Conservation (phyloP, 2,797 vertebrate species). For the Zalophus californianus region DNA sequence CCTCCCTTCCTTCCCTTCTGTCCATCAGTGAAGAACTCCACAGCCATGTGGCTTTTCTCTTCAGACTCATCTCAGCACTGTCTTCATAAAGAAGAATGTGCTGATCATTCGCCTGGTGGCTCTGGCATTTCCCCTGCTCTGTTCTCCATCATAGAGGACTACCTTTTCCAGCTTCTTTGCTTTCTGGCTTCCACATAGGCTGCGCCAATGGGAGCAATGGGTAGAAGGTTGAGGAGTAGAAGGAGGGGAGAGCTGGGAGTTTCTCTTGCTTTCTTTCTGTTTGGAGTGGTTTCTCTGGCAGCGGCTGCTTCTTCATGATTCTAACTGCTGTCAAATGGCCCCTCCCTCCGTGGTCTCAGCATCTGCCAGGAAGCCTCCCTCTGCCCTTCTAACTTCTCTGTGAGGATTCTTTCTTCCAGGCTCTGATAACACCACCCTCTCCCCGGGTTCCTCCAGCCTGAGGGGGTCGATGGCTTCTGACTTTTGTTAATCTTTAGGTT, state of each 20-base stretch:
- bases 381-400: background rate
- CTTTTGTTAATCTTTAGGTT: background rate
- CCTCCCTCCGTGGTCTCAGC: background rate
- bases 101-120: background rate
- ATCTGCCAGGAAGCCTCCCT: background rate
- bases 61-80: background rate
- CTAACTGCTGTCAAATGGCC: background rate
- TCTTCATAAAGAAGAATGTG: background rate
- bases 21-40: background rate
- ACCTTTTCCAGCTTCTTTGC: background rate
- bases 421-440: background rate
- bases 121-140: background rate
- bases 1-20: background rate
- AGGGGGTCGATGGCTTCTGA: background rate
- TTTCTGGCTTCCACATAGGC: background rate
- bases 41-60: background rate
- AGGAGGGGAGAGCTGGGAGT: background rate
- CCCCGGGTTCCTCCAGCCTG: background rate
- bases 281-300: background rate
- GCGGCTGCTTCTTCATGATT: background rate
- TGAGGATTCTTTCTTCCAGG: background rate
- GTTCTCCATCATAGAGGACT: background rate
- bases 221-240: background rate
- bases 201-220: background rate
- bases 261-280: background rate